Evolutionary conservation across 37 sponge, comb jelly and placozoan genomes (phyloP).

Genomic region (Dysidea cf. avara): DNA sequence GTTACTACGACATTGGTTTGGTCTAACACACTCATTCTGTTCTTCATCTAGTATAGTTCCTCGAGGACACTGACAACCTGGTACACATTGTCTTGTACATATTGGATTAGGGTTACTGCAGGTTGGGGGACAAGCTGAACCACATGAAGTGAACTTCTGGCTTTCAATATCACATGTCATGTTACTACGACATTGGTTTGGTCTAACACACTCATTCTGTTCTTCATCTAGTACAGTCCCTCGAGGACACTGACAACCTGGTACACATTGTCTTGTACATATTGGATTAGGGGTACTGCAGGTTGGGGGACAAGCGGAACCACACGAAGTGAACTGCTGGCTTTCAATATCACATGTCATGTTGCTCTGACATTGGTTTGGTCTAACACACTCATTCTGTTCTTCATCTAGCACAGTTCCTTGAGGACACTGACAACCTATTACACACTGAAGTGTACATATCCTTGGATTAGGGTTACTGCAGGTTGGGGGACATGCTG

Average conservation of each 20-base stretch:
- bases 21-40: too few relatives aligned
- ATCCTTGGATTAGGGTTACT: slow-evolving; percentile 7
- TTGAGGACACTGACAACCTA: slow-evolving; percentile 38
- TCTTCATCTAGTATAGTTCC: too few relatives aligned
- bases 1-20: too few relatives aligned
- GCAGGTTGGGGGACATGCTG: slow-evolving; percentile 38
- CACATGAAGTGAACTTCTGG: slow-evolving; percentile 31
- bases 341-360: too few relatives aligned
- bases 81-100: too few relatives aligned
- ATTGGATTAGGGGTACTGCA: slow-evolving; percentile 20
- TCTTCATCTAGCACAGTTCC: slow-evolving; percentile 33
- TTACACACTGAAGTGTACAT: slow-evolving; percentile 21
- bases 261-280: slow-evolving; percentile 18
- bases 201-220: too few relatives aligned
- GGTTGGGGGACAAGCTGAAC: slow-evolving; percentile 31
- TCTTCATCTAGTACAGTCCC: slow-evolving; percentile 34
- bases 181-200: too few relatives aligned
- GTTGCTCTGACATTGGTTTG: too few relatives aligned
- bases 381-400: too few relatives aligned
- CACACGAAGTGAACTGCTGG: slow-evolving; percentile 24
- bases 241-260: slow-evolving; percentile 34
- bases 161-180: background rate
- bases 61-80: too few relatives aligned
- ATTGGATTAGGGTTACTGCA: background rate
- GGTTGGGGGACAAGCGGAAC: slow-evolving; percentile 28